Evolutionary conservation across 2,797 vertebrate genomes (phyloP), one percentile per base, ranked within the genome.

Genomic region (Ceyx erithaca): DNA sequence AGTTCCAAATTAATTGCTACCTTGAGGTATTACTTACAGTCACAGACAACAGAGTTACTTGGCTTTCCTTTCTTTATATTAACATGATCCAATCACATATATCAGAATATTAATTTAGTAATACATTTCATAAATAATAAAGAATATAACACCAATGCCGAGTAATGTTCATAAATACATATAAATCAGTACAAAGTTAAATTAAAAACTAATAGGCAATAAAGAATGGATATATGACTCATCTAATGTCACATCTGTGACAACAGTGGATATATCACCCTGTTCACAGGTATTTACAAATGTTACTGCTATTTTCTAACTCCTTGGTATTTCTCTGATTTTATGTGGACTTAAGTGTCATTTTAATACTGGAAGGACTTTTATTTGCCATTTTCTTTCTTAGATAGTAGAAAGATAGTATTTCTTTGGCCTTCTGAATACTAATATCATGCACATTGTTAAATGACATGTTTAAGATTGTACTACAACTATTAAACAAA

Each of bases 1-100:
- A 78, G 45, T 77, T 92, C 55, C 62, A 94, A 94, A 91, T 89
- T 45, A 94, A 96, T 58, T 91, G 61, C 41, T 92, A 90, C 81
- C 94, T 96, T 81, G 63, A 95, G 85, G 73, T 85, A 51, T 30
- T 73, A 67, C 37, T 76, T 90, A 81, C 33, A 86, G 80, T 80
- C 70, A 73, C 55, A 86, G 51, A 13, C 48, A 81, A 63, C 17
- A 33, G 3, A 71, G 28, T 30, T 67, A 10, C n/a, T 67, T 41
- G 7, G 45, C 5, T 91, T 85, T 48, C 35, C 37, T 70, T 62
- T 68, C 21, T 8, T 37, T 54, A 70, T 77, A 82, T 78, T 37
- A 59, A 52, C 7, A 52, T 55, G 33, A 90, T 71, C 11, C 18
- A 66, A 63, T 61, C 23, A 43, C 7, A 25, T 7, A 7, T 37